Conservation (phyloP, 2,113 vertebrate species). For the Campylomormyrus tamandua region DNA sequence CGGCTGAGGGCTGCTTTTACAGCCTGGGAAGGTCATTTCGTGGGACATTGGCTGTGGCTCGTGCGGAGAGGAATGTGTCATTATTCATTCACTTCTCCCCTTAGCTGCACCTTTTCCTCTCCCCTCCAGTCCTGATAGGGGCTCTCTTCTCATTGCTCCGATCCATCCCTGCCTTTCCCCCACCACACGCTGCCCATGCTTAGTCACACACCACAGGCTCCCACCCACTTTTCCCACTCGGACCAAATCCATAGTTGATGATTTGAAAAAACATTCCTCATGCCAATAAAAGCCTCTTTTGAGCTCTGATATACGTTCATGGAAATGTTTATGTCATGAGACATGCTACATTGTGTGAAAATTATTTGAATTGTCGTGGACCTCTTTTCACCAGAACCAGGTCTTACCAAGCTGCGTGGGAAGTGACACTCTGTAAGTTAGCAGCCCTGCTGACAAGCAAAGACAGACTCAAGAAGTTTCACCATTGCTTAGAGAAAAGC, state of each 20-base stretch:
- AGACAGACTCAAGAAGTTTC: neutral
- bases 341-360: no score
- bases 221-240: neutral
- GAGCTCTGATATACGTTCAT: neutral
- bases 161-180: neutral
- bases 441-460: neutral
- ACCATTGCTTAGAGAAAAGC: neutral
- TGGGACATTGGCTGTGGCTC: neutral
- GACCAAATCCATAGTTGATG: neutral
- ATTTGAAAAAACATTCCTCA: neutral
- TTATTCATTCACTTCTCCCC: neutral
- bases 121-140: neutral
- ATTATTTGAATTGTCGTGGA: neutral
- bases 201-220: neutral
- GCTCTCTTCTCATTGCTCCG: neutral
- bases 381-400: neutral
- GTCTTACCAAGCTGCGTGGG: neutral
- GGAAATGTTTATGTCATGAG: neutral
- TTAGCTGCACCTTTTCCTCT: neutral
- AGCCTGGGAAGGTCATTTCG: neutral
- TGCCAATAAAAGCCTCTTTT: neutral
- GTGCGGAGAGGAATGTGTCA: neutral
- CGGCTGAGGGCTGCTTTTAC: neutral
- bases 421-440: neutral
- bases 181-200: neutral